phyloP scores from a whole-genome alignment of 64 coral and sea anemone genomes.

The Dendronephthya gigantea region DNA sequence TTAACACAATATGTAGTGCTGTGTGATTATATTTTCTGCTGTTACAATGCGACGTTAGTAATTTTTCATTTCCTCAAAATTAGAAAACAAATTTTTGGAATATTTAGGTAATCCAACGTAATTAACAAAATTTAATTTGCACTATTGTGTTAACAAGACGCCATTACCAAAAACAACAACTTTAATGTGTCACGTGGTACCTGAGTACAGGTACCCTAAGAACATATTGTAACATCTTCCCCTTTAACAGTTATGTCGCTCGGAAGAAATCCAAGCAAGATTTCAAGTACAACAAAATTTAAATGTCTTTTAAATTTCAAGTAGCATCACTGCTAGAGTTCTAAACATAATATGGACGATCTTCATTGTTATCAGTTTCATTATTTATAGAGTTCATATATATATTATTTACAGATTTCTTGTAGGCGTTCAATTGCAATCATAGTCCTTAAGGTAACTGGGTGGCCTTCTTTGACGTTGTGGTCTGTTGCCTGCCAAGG shows the following conservation, averaged over 20 bases:
- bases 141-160: background rate
- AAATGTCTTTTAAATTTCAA: no score
- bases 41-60: background rate
- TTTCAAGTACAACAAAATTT: background rate
- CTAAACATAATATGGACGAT: no score
- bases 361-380: no score
- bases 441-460: background rate
- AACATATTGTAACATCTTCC: constrained; percentile 3
- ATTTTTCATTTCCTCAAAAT: background rate
- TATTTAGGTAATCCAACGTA: background rate
- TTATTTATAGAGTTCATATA: background rate
- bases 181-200: background rate
- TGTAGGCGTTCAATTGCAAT: background rate
- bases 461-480: background rate
- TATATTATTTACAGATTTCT: background rate
- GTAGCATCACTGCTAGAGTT: no score
- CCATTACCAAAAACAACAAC: background rate
- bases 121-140: background rate
- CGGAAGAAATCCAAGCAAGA: background rate
- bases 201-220: background rate
- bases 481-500: background rate
- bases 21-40: background rate
- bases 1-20: background rate
- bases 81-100: background rate
- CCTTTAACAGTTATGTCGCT: background rate